A percentile compares a stretch with the other conserved stretches of the same genome.
Conservation (phyloP, 2,113 vertebrate genomes). For the Chloropsis hardwickii region DNA sequence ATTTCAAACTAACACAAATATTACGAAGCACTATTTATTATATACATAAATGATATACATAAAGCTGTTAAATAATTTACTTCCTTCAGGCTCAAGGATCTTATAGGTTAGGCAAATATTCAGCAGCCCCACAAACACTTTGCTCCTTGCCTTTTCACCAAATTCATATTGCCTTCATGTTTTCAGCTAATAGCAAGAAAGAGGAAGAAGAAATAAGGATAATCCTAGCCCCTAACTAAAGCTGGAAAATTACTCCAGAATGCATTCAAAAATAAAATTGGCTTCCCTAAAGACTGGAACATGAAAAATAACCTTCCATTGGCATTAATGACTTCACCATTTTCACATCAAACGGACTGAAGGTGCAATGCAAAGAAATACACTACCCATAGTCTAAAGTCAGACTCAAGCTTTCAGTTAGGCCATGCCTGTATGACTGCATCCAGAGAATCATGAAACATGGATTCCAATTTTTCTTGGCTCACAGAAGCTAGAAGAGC, state of each 20-base stretch:
- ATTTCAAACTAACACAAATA: background rate
- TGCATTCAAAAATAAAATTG: background rate
- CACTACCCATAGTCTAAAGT: background rate
- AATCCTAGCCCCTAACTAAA: background rate
- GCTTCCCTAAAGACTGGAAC: background rate
- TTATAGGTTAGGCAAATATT: background rate
- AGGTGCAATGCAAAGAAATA: background rate
- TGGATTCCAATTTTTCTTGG: fast-evolving
- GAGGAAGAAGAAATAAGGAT: background rate
- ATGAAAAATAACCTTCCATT: background rate
- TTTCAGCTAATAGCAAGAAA: background rate
- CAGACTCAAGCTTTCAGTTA: background rate
- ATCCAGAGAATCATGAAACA: background rate
- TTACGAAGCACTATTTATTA: background rate
- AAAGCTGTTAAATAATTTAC: background rate
- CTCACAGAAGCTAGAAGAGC: background rate
- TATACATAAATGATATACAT: background rate
- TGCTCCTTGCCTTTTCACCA: background rate
- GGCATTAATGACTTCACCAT: background rate
- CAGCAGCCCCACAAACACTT: background rate
- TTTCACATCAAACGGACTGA: background rate
- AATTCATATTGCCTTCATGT: background rate
- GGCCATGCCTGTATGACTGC: background rate
- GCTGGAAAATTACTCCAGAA: background rate
- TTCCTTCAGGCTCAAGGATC: background rate